Evolutionary conservation across 2,113 vertebrate species (phyloP), one percentile per base, ranked within the genome.

Genomic region (Nematolebias whitei): DNA sequence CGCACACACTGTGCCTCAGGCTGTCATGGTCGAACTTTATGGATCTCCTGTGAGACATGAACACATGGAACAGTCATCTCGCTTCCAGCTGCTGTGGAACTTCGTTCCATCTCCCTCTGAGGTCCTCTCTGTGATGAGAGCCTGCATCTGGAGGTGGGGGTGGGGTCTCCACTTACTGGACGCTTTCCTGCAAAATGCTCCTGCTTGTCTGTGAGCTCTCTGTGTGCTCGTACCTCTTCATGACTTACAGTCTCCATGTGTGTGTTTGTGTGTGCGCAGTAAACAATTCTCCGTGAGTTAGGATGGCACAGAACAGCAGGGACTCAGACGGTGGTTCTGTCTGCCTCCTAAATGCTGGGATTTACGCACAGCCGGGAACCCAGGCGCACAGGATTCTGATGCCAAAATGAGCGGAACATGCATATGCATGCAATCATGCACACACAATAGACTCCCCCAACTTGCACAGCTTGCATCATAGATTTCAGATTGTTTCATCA

Each of bases 401-500:
- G 82, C 85, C 88, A 81, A 85, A 45, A 62, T 66, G 26, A 29
- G 26, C 26, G 0, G 74, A 73, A 79, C 76, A 83, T 83, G 76
- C 87, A 88, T 82, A 85, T 82, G 83, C 82, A 88, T 80, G 76
- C 63, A 82, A 68, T 80, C 81, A 77, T 38, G 44, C 45, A 32
- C 53, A 68, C 69, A 84, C 78, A 83, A 72, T 78, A 68, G 63
- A 67, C 67, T 72, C 62, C 49, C 75, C 71, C 54, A 7, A 35
- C 64, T 69, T 70, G 62, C 79, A 76, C 78, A 85, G 69, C 84
- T 87, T 90, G 81, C 83, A 68, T 87, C 80, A 85, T 73, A 56
- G 56, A 74, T 83, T 85, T 82, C 85, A 76, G 74, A 61, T 84
- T 52, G 74, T 90, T 89, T 88, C 86, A 86, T 89, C 87, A 88